These are phyloP conservation scores for Anthophora plumipes DNA, from an alignment of 2,888 invertebrate genomes.

Conservation along the genomic window DNA sequence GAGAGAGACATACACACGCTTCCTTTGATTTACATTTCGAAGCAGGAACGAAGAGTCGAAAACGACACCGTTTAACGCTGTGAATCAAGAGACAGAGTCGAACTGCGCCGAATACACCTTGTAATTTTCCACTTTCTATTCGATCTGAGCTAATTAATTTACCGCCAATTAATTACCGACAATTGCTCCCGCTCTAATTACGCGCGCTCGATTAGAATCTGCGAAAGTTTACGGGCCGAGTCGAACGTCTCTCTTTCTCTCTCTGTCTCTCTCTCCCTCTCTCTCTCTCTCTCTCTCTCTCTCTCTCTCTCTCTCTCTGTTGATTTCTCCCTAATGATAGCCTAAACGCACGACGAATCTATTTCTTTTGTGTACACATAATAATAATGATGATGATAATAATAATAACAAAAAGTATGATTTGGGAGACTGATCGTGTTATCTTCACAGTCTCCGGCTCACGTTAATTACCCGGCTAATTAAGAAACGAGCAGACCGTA, in stretches of 20 bases:
- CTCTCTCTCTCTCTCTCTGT: not conserved
- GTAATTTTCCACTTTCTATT: slow-evolving; percentile 68
- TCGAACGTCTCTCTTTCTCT: slow-evolving; percentile 53
- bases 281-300: not conserved
- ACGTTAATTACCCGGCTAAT: slow-evolving; percentile 46
- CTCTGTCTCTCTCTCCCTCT: not conserved
- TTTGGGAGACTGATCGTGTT: not conserved
- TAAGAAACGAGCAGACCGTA: slow-evolving; percentile 29
- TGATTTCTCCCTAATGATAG: slow-evolving; percentile 67
- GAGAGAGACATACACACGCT: no score
- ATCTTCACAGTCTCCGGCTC: slow-evolving; percentile 52
- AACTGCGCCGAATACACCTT: slow-evolving; percentile 37
- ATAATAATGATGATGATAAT: no score
- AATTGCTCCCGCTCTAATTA: slow-evolving; percentile 71
- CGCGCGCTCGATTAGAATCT: slow-evolving; percentile 71
- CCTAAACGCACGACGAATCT: slow-evolving; percentile 8
- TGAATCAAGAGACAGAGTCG: not conserved
- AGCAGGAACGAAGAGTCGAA: not conserved
- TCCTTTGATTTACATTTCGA: no score
- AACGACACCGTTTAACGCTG: slow-evolving; percentile 4
- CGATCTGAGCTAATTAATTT: slow-evolving; percentile 69
- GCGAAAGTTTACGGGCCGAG: slow-evolving; percentile 70
- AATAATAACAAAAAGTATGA: no score
- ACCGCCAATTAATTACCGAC: slow-evolving; percentile 71
- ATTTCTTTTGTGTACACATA: not conserved